A percentile compares a stretch with the other conserved stretches of the same genome.
These are phyloP conservation scores for Hyles lineata DNA, from an alignment of 2,888 invertebrate genomes.

Conservation along the genomic window DNA sequence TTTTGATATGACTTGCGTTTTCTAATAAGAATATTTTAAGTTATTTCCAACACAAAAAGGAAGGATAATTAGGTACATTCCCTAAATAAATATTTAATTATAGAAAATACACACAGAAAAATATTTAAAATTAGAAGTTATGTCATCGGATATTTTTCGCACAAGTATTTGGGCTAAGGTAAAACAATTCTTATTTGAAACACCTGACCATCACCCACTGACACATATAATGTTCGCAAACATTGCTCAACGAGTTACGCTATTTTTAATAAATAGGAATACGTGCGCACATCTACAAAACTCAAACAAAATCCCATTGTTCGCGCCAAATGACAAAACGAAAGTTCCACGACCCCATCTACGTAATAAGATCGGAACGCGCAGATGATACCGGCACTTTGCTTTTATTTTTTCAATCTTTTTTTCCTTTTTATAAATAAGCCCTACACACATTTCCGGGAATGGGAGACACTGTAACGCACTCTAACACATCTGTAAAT, in stretches of 20 bases:
- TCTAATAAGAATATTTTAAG: not conserved
- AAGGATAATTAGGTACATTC: not conserved
- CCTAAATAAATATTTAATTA: slow-evolving; percentile 21
- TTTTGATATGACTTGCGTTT: not conserved
- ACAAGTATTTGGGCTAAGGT: slow-evolving; percentile 73
- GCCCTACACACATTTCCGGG: slow-evolving; percentile 69
- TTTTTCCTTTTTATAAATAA: slow-evolving; percentile 66
- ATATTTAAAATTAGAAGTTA: slow-evolving; percentile 46
- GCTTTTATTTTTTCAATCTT: slow-evolving; percentile 73
- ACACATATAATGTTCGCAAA: slow-evolving; percentile 68
- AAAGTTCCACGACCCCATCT: slow-evolving; percentile 58
- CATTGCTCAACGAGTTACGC: slow-evolving; percentile 58
- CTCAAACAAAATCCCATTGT: slow-evolving; percentile 45
- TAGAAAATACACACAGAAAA: slow-evolving; percentile 42
- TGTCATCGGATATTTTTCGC: slow-evolving; percentile 43
- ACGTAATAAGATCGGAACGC: slow-evolving; percentile 80
- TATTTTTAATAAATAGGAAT: slow-evolving; percentile 60
- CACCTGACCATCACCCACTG: slow-evolving; percentile 80
- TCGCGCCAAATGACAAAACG: slow-evolving; percentile 63
- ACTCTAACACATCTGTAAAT: slow-evolving; percentile 26
- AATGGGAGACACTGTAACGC: slow-evolving; percentile 42
- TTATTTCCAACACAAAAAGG: not conserved
- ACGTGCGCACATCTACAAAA: slow-evolving; percentile 46
- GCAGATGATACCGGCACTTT: slow-evolving; percentile 74
- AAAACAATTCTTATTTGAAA: slow-evolving; percentile 66